Evolutionary conservation across 2,797 vertebrate species (phyloP).

Genomic region (Acrossocheilus wenchowensis): DNA sequence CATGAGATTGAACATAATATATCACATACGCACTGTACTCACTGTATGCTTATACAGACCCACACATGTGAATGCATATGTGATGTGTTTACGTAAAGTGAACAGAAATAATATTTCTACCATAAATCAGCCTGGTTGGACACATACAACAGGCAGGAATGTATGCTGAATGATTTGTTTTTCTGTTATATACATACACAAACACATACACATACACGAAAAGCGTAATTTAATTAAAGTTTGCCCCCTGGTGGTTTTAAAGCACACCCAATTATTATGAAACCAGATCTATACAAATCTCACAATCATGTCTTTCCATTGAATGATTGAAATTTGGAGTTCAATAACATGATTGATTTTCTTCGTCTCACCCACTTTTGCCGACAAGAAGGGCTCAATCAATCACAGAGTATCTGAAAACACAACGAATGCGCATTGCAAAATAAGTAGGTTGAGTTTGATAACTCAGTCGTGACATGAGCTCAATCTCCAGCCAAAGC

Average conservation of each 20-base stretch:
- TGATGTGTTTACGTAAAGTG: constrained; percentile 6
- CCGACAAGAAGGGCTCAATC: constrained; percentile 27
- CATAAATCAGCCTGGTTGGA: background rate
- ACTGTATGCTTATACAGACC: background rate
- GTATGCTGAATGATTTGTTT: background rate
- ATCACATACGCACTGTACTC: background rate
- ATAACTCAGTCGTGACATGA: background rate
- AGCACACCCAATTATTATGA: constrained; percentile 19
- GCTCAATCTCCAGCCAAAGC: constrained; percentile 24
- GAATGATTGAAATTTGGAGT: constrained; percentile 28
- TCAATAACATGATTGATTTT: constrained; percentile 31
- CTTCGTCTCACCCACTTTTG: constrained; percentile 15
- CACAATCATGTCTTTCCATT: constrained; percentile 15
- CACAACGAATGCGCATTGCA: background rate
- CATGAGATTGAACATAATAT: constrained; percentile 3
- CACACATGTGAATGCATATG: background rate
- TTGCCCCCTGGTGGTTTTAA: constrained; percentile 66
- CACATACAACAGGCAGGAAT: background rate
- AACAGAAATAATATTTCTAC: background rate
- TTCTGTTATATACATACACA: too few relatives aligned
- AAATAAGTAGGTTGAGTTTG: constrained; percentile 32
- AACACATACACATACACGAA: background rate
- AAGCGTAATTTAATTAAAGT: constrained; percentile 10
- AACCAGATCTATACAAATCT: constrained; percentile 11
- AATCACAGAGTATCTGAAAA: constrained; percentile 31